Evolutionary conservation across 2,797 vertebrate species (phyloP).

Genomic region (Eupleurogrammus muticus): DNA sequence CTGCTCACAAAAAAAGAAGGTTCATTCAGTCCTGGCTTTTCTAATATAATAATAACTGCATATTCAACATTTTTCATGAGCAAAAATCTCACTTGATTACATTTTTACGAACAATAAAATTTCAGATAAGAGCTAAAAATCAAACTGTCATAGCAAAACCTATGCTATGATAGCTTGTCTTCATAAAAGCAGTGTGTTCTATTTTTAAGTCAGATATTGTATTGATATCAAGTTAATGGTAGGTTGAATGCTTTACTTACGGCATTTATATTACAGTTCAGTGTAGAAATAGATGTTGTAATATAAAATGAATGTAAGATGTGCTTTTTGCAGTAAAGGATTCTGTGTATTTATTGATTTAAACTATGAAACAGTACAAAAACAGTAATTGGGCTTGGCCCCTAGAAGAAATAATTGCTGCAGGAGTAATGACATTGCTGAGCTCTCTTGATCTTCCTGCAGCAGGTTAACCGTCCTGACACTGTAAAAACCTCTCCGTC

Average conservation of each 20-base stretch:
- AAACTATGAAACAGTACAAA: conserved; percentile 1
- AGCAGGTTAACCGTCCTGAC: conserved; percentile 31
- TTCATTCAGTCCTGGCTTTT: not conserved
- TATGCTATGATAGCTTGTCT: too few species aligned
- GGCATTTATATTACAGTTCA: not conserved
- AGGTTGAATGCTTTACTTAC: too few species aligned
- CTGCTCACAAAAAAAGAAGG: conserved; percentile 27
- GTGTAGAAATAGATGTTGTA: not conserved
- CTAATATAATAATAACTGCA: not conserved
- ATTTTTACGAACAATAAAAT: too few species aligned
- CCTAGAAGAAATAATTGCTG: not conserved
- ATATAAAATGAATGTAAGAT: too few species aligned
- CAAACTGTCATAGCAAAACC: not conserved
- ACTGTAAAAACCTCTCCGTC: conserved; percentile 39
- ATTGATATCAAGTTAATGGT: too few species aligned
- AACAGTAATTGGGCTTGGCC: conserved; percentile 12
- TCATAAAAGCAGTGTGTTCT: too few species aligned
- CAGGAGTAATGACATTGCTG: conserved; percentile 26
- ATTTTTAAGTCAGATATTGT: not conserved
- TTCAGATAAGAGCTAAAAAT: not conserved
- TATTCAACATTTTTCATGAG: too few species aligned
- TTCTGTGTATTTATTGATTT: conserved; percentile 3
- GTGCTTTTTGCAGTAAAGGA: not conserved
- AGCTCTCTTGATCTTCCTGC: conserved; percentile 33
- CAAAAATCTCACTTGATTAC: too few species aligned